These are phyloP conservation scores for Anastatus disparis DNA, from an alignment of 1,140 invertebrate genomes.

Conservation along the genomic window DNA sequence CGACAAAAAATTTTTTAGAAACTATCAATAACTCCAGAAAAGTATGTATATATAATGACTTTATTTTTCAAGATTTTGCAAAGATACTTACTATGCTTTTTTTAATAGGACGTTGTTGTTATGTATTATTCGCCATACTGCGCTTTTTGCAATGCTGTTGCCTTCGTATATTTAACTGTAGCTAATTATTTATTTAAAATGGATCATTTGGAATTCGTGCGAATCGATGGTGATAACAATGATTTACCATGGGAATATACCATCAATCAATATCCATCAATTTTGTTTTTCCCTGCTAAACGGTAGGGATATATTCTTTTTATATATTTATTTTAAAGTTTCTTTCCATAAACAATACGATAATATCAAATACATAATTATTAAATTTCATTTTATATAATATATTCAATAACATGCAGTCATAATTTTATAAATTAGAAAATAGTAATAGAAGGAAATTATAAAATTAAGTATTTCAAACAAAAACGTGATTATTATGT, in stretches of 20 bases:
- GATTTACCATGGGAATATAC: slow-evolving; percentile 86
- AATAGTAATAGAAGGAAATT: no score
- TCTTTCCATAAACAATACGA: no score
- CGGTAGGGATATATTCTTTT: no score
- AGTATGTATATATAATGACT: slow-evolving; percentile 45
- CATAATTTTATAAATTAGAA: no score
- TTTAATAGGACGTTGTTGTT: slow-evolving; percentile 74
- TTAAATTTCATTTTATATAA: no score
- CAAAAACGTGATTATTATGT: no score
- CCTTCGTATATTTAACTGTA: slow-evolving; percentile 73
- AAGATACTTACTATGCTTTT: slow-evolving; percentile 28
- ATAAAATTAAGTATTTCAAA: no score
- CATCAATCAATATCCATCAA: slow-evolving; percentile 77
- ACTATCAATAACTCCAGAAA: slow-evolving; percentile 61
- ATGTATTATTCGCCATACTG: slow-evolving; percentile 78
- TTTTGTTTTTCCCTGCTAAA: slow-evolving; percentile 78
- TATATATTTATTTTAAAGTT: no score
- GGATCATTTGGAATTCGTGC: slow-evolving; percentile 71
- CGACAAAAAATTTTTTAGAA: slow-evolving; percentile 65
- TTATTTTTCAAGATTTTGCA: background rate
- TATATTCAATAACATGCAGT: no score
- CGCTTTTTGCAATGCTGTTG: slow-evolving; percentile 77
- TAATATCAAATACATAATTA: no score
- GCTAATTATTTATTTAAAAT: slow-evolving; percentile 72
- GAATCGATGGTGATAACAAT: slow-evolving; percentile 83